Evolutionary conservation across 2,888 invertebrate genomes (phyloP), one percentile per base, ranked within the genome.

Genomic region (Luperina testacea): DNA sequence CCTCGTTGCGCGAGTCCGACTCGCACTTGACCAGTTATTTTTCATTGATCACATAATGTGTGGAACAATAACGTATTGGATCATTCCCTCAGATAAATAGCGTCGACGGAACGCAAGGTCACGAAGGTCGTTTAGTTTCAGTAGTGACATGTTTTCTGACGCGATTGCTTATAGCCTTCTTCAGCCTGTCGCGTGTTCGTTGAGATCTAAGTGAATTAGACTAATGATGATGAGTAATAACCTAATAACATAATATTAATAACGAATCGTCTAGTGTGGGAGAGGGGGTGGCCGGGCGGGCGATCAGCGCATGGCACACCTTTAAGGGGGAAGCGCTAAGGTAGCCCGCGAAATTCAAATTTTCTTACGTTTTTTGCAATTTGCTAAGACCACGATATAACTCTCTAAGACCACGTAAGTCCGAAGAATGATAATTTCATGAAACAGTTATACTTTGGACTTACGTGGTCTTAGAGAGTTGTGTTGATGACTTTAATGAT

Each of bases 81-180:
- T 45, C 45, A 63, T 63, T 68, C n/a, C 77, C 65, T 45, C 20
- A 15, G 32, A 68, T 32, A 63, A 53, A 64, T 53, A 69, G 38
- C 24, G 27, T 68, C 32, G n/a, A 51, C 59, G 32, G 59, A 70
- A 11, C 45, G 32, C 63, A 42, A 78, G 78, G 72, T 83, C 65
- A 64, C 72, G 17, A 53, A 72, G 72, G 83, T 78, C 78, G 72
- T 83, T 57, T 64, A 63, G 42, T 78, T 72, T 67, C 20, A 67
- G 67, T 57, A 74, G 45, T 38, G 8, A 59, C 64, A 57, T 48
- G 77, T 77, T 77, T 63, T 27, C 42, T 75, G 59, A 38, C 24
- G 69, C 69, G 51, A 69, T 59, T 42, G 57, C 82, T 76, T 80
- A 82, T 80, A 69, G 51, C 42, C 27, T 38, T 81, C 32, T 27